Percentiles rank a stretch among this genome's conserved stretches.
These are phyloP conservation scores for Margarornis squamiger DNA, from an alignment of 2,797 vertebrate genomes.

Conservation along the genomic window DNA sequence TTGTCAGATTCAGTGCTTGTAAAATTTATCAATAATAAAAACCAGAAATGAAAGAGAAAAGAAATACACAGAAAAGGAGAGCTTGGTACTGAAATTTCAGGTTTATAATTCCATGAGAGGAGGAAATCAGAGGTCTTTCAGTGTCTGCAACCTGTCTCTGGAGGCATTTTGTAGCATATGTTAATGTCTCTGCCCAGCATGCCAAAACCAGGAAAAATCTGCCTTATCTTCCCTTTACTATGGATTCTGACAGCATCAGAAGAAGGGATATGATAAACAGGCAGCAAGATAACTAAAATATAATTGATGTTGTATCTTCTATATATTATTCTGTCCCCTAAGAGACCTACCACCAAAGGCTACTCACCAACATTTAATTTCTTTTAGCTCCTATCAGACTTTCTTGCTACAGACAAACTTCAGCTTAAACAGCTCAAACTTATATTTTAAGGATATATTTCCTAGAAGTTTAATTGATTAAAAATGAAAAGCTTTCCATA, in stretches of 20 bases:
- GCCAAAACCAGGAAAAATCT: neutral
- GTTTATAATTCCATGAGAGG: neutral
- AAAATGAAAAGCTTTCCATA: neutral
- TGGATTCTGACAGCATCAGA: neutral
- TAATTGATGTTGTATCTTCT: constrained; percentile 34
- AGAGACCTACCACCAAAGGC: neutral
- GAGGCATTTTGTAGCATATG: neutral
- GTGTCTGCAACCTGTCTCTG: neutral
- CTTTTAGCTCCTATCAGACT: constrained; percentile 16
- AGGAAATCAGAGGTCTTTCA: neutral
- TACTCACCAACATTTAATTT: neutral
- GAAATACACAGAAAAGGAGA: neutral
- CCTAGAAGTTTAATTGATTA: neutral
- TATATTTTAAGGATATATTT: neutral
- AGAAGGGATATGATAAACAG: neutral
- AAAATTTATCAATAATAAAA: neutral
- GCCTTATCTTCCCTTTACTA: neutral
- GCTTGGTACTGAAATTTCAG: neutral
- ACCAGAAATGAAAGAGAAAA: neutral
- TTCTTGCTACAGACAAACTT: neutral
- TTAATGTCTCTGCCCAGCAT: neutral
- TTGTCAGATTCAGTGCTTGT: neutral
- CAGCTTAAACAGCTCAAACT: neutral
- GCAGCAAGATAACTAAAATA: neutral
- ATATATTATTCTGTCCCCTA: neutral